These are phyloP conservation scores for Poecile atricapillus DNA, from an alignment of 2,113 vertebrate species.

Conservation along the genomic window DNA sequence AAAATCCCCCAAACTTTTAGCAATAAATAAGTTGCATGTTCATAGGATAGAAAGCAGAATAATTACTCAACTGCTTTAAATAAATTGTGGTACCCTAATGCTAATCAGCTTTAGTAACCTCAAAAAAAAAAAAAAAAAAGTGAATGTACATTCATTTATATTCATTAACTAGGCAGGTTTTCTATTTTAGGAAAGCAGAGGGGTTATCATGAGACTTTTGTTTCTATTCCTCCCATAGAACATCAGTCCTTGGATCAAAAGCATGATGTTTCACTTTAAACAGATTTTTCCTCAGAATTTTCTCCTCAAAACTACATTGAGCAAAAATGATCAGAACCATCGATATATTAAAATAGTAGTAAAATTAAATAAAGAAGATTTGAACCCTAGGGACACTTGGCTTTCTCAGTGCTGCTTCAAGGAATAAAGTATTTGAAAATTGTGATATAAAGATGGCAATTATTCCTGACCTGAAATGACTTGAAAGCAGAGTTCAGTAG, in stretches of 20 bases:
- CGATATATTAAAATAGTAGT: neutral
- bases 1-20: neutral
- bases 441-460: neutral
- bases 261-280: neutral
- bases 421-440: neutral
- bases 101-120: constrained; percentile 64
- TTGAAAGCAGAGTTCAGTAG: neutral
- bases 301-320: neutral
- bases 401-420: neutral
- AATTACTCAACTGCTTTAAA: constrained; percentile 65
- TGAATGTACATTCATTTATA: constrained; percentile 67
- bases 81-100: constrained; percentile 52
- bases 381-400: neutral
- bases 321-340: neutral
- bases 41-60: constrained; percentile 22
- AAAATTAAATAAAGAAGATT: neutral
- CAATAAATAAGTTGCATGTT: constrained; percentile 46
- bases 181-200: constrained; percentile 49
- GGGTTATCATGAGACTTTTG: constrained; percentile 46
- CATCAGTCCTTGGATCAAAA: constrained; percentile 26
- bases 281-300: neutral
- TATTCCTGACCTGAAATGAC: neutral
- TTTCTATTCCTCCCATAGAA: neutral
- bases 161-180: constrained; percentile 53
- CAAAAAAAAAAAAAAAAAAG: constrained; percentile 37